Base-by-base conservation (phyloP, 2,113 vertebrate species). In the Polyodon spathula region DNA sequence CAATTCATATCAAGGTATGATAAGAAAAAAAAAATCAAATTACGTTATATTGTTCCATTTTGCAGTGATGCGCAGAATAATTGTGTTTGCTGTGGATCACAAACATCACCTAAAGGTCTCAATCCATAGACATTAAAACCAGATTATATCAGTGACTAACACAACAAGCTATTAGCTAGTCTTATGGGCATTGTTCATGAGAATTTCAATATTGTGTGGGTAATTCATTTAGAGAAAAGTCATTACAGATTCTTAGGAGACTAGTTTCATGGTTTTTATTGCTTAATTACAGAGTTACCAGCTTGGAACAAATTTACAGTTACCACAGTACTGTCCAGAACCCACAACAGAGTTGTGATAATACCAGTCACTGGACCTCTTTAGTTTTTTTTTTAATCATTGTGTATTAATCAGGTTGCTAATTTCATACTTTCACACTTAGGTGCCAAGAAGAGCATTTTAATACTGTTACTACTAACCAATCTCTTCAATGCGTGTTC, bases 221-320 rank as follows among this genome's bases (percentile, higher is more conserved):
- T 54, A 70, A 67, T 73, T 62, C 59, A 67, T 68, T 67, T 43
- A 61, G 61, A 66, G n/a, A 63, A 64, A 63, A 53, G 68, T 67
- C 63, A 66, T 68, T 58, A 61, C 56, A 56, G 56, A 56, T 40
- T 63, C 61, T 17, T 41, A 52, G 40, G 39, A 61, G 57, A 9
- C 50, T 54, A 50, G 50, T 63, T 61, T 65, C 66, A 59, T 61
- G 51, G 15, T n/a, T 43, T 70, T 53, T 63, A 70, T 70, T 50
- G 53, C 66, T 55, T 60, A 60, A 63, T 53, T 63, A 51, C n/a
- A 14, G 62, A 63, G 54, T 51, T 50, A 57, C 39, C 9, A 27
- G 43, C 43, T 60, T 41, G 43, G 11, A 59, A 27, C 58, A 46
- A 17, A 54, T 54, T 54, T 54, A 54, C 43, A 58, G 8, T 42